Percentiles rank a stretch among this genome's conserved stretches.
These are phyloP conservation scores for Opisthocomus hoazin DNA, from an alignment of 2,113 vertebrate species.

Conservation along the genomic window DNA sequence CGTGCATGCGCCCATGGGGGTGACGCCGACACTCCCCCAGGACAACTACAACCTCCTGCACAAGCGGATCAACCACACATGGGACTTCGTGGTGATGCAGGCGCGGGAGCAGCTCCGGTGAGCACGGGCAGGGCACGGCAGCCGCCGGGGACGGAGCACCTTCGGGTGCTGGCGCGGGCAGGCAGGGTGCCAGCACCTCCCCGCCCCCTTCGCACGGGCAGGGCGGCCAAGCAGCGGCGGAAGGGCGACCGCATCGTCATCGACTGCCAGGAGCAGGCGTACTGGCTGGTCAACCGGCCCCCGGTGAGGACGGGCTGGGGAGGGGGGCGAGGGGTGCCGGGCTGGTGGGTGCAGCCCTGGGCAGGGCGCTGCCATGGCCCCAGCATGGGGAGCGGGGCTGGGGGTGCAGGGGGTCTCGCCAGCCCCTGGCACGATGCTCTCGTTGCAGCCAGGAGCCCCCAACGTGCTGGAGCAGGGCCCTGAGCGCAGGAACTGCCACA, in stretches of 20 bases:
- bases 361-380: neutral
- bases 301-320: constrained; percentile 70
- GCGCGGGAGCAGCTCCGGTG: constrained; percentile 93
- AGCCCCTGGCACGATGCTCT: neutral
- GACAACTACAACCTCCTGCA: constrained; percentile 86
- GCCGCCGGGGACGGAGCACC: neutral
- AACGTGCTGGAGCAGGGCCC: constrained; percentile 82
- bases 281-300: constrained; percentile 92
- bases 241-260: constrained; percentile 92
- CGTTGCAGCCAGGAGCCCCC: constrained; percentile 74
- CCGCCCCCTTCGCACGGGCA: constrained; percentile 36
- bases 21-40: constrained; percentile 39
- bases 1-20: fast-evolving
- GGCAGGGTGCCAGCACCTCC: neutral
- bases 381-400: neutral
- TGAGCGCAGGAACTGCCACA: constrained; percentile 68
- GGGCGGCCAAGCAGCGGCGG: constrained; percentile 87
- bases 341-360: neutral
- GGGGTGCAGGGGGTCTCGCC: fast-evolving
- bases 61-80: constrained; percentile 88
- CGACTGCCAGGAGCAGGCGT: constrained; percentile 91
- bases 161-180: neutral
- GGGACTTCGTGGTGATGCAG: constrained; percentile 97
- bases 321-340: neutral
- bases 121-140: neutral